Percentiles rank a stretch among this genome's conserved stretches.
These are phyloP conservation scores for Tauraco hartlaubi DNA, from an alignment of 2,797 vertebrate species.

Conservation along the genomic window DNA sequence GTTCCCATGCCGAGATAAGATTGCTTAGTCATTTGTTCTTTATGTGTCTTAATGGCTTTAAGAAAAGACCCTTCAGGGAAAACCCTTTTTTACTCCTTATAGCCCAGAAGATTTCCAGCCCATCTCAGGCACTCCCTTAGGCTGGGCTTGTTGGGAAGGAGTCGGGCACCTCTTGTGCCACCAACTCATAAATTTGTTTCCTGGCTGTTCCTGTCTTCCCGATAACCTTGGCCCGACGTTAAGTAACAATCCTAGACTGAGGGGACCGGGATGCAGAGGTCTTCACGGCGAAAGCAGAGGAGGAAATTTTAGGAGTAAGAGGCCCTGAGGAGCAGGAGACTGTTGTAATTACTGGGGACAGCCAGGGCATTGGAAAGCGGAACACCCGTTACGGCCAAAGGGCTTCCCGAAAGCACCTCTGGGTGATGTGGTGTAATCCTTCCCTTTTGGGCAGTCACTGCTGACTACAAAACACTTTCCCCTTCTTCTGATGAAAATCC, in stretches of 20 bases:
- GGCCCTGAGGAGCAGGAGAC: not conserved
- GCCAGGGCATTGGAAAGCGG: too few relatives aligned
- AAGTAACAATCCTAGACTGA: not conserved
- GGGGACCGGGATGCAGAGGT: rapidly evolving
- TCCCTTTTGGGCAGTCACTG: not conserved
- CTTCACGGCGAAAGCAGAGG: not conserved
- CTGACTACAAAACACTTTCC: not conserved
- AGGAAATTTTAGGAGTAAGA: not conserved
- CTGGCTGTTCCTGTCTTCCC: not conserved
- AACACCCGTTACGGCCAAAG: not conserved
- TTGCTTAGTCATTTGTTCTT: not conserved
- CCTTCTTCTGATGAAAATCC: not conserved
- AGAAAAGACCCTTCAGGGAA: not conserved
- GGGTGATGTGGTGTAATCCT: not conserved
- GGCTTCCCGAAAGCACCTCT: not conserved
- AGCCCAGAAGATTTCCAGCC: not conserved
- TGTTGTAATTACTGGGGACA: not conserved
- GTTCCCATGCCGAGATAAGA: not conserved
- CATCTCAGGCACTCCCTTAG: not conserved
- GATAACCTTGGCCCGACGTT: rapidly evolving
- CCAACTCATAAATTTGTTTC: not conserved
- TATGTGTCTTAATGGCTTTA: not conserved
- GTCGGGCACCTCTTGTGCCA: not conserved
- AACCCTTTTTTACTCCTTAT: not conserved
- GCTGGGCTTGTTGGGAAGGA: not conserved